phyloP scores from a whole-genome alignment of 2,888 invertebrate genomes.

The Acanthococcus lagerstroemiae region DNA sequence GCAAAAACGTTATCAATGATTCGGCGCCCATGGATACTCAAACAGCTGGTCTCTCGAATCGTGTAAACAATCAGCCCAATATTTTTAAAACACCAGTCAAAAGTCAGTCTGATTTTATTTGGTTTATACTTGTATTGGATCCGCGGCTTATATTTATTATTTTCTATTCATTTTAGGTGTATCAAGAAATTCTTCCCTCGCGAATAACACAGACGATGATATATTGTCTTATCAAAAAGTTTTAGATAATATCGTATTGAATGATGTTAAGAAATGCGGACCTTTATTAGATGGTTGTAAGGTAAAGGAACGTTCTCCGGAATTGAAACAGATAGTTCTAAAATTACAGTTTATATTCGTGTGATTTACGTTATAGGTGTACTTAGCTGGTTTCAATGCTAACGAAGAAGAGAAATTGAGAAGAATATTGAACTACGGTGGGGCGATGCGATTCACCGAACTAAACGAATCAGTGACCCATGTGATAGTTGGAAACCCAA shows the following conservation, averaged over 20 bases:
- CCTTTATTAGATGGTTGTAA: slow-evolving; percentile 81
- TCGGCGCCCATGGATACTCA: background rate
- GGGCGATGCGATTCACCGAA: slow-evolving; percentile 70
- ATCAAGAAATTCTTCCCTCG: no score
- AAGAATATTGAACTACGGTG: slow-evolving; percentile 61
- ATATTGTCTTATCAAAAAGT: slow-evolving; percentile 37
- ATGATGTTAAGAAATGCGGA: slow-evolving; percentile 58
- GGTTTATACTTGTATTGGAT: no score
- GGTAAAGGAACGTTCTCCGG: slow-evolving; percentile 47
- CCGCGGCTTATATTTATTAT: no score
- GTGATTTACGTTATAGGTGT: slow-evolving; percentile 48
- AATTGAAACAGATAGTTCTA: background rate
- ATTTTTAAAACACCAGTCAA: slow-evolving; percentile 13
- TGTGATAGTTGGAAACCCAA: slow-evolving; percentile 56
- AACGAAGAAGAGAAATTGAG: slow-evolving; percentile 57
- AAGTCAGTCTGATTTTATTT: no score
- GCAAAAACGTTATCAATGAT: background rate
- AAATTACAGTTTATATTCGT: background rate
- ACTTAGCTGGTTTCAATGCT: slow-evolving; percentile 55
- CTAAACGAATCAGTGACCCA: slow-evolving; percentile 70
- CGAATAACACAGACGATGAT: no score
- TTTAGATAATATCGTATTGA: slow-evolving; percentile 35
- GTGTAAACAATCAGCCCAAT: background rate
- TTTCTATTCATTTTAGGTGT: no score
- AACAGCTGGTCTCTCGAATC: background rate